phyloP scores from a whole-genome alignment of 2,797 vertebrate genomes.

The Trichosurus vulpecula region DNA sequence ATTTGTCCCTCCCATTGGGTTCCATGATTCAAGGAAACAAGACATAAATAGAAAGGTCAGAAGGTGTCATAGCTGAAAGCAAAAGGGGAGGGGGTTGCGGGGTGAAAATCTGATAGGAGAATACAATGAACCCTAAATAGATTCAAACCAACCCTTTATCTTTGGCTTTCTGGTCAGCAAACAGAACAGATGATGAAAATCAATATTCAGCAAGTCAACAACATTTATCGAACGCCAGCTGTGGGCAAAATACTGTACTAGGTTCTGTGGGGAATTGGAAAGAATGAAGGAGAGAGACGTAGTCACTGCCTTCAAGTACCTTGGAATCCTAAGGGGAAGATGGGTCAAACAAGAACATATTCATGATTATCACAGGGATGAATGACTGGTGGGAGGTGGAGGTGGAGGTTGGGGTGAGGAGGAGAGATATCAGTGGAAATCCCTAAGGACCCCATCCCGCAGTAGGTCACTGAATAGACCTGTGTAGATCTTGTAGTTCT shows the following conservation, averaged over 20 bases:
- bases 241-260: not conserved
- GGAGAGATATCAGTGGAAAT: not conserved
- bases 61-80: not conserved
- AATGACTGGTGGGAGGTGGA: not conserved
- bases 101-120: not conserved
- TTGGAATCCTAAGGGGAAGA: constrained; percentile 1
- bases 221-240: not conserved
- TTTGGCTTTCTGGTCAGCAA: not conserved
- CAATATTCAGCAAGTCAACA: not conserved
- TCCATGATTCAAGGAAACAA: constrained; percentile 7
- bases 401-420: not conserved
- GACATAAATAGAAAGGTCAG: not conserved
- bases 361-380: not conserved
- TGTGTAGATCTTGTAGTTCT: not conserved
- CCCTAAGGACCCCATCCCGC: not conserved
- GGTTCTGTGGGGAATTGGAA: not conserved
- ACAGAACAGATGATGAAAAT: not conserved
- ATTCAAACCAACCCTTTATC: not conserved
- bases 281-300: not conserved
- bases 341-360: not conserved
- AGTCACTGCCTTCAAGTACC: not conserved
- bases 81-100: not conserved
- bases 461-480: not conserved
- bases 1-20: constrained; percentile 2
- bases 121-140: not conserved